These are phyloP conservation scores for Thysanoteuthis rhombus DNA, from an alignment of 2,888 invertebrate species.

Conservation along the genomic window DNA sequence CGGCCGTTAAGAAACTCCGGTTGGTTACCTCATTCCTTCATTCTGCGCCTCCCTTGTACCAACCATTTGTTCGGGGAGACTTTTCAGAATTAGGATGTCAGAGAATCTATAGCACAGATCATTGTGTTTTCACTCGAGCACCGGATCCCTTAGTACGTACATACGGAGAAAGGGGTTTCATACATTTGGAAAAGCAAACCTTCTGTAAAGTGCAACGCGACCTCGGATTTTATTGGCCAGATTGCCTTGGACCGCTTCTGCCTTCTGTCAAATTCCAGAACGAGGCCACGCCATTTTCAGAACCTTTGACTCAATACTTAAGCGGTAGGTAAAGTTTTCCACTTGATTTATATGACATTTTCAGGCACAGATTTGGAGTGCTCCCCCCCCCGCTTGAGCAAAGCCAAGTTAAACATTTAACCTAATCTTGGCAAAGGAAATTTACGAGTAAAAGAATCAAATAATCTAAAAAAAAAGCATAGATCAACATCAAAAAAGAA, in stretches of 20 bases:
- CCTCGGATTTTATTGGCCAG: slow-evolving; percentile 15
- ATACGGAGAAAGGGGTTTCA: no score
- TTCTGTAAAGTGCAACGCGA: slow-evolving; percentile 15
- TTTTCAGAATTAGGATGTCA: background rate
- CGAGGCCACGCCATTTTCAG: background rate
- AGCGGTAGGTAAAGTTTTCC: background rate
- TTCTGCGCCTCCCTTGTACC: background rate
- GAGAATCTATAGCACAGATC: background rate
- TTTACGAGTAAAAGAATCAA: no score
- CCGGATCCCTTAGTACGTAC: background rate
- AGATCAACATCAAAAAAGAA: no score
- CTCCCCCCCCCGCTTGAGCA: no score
- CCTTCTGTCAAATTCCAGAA: slow-evolving; percentile 19
- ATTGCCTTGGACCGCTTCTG: background rate
- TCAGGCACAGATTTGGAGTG: no score
- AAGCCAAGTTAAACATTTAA: no score
- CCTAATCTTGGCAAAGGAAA: no score
- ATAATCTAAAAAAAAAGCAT: no score
- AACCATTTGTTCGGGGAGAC: background rate
- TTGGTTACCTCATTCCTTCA: background rate
- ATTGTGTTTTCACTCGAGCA: background rate
- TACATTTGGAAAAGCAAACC: background rate
- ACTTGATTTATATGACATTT: background rate
- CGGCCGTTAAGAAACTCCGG: background rate
- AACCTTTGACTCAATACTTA: slow-evolving; percentile 1